These are phyloP conservation scores for Equus quagga DNA, from an alignment of 2,113 vertebrate genomes.

Conservation along the genomic window DNA sequence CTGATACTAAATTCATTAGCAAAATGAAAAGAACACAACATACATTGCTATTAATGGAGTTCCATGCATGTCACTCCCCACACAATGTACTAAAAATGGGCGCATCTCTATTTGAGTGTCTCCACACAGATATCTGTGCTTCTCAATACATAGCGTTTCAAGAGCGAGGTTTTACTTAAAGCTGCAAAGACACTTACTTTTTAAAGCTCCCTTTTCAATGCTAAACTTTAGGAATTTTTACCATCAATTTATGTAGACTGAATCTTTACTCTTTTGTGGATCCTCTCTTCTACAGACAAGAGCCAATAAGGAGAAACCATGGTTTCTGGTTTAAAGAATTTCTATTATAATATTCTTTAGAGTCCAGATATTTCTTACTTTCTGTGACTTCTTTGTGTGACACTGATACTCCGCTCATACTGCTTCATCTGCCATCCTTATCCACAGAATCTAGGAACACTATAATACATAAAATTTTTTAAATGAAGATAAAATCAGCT, in stretches of 20 bases:
- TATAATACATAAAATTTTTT: background rate
- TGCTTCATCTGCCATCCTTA: background rate
- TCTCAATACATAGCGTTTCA: conserved; percentile 52
- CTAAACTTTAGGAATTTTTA: conserved; percentile 27
- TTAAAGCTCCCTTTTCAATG: conserved; percentile 1
- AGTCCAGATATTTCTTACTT: background rate
- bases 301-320: conserved; percentile 13
- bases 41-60: conserved; percentile 74
- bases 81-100: conserved; percentile 70
- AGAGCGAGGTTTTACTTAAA: conserved; percentile 48
- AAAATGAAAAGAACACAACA: conserved; percentile 74
- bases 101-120: conserved; percentile 49
- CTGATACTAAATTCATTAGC: conserved; percentile 69
- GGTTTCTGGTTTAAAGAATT: background rate
- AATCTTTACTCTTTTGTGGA: background rate
- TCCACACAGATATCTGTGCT: conserved; percentile 62
- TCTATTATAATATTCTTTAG: background rate
- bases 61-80: conserved; percentile 63
- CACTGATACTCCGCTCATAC: conserved; percentile 10
- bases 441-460: background rate
- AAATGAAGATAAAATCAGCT: conserved; percentile 25
- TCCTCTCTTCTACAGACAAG: background rate
- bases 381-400: conserved; percentile 2
- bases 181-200: conserved; percentile 43
- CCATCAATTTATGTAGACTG: background rate